phyloP scores from a whole-genome alignment of 2,888 invertebrate species.

The Rotaria socialis region DNA sequence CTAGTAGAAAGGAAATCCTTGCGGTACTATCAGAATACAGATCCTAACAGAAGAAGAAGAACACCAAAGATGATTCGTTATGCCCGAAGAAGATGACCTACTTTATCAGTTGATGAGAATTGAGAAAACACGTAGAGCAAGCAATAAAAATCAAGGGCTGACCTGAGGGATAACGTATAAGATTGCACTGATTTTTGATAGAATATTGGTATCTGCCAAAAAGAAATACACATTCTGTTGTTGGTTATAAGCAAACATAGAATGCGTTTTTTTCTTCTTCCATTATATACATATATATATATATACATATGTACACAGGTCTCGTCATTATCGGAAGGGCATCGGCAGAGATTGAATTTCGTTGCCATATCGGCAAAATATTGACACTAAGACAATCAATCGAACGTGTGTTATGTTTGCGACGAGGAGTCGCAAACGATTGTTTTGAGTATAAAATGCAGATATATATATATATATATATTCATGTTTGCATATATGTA shows the following conservation, averaged over 20 bases:
- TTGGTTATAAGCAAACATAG: neutral
- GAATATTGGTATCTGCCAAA: neutral
- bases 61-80: neutral
- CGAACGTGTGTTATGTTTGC: neutral
- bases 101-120: neutral
- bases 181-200: neutral
- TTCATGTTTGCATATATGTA: too few species aligned
- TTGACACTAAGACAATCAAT: constrained; percentile 22
- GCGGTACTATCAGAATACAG: neutral
- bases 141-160: neutral
- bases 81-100: neutral
- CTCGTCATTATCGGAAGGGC: neutral
- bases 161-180: neutral
- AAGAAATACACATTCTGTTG: neutral
- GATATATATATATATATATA: neutral
- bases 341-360: constrained; percentile 3
- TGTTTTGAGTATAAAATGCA: neutral
- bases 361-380: constrained; percentile 17
- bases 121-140: neutral
- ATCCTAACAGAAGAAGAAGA: neutral
- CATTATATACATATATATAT: neutral
- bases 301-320: neutral
- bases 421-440: neutral
- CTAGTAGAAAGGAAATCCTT: neutral
- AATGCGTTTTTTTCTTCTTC: neutral